phyloP scores from a whole-genome alignment of 2,113 vertebrate genomes.

The Phalacrocorax aristotelis region DNA sequence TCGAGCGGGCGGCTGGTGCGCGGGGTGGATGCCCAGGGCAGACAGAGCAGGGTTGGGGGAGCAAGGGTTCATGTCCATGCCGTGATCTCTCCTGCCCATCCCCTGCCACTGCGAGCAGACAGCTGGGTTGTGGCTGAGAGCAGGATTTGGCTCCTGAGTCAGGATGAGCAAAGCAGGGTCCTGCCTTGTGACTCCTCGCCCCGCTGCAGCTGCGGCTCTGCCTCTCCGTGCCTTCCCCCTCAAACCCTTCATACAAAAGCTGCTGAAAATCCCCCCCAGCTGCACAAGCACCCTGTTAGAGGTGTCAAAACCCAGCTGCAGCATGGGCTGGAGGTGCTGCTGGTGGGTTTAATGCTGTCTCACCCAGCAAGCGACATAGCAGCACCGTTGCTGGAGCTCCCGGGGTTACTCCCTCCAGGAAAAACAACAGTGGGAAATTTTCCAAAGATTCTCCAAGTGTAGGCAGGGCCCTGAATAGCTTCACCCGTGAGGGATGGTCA shows the following conservation, averaged over 20 bases:
- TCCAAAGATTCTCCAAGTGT: neutral
- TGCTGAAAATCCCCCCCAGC: neutral
- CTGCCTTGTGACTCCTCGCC: neutral
- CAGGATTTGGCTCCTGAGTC: neutral
- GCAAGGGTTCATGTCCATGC: accelerated
- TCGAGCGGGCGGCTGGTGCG: neutral
- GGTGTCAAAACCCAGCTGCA: neutral
- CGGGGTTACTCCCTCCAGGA: accelerated
- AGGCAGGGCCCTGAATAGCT: neutral
- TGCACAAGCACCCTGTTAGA: neutral
- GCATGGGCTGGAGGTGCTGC: neutral
- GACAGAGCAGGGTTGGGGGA: neutral
- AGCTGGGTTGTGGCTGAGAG: neutral
- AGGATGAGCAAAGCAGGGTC: neutral
- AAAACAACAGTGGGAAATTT: neutral
- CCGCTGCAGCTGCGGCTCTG: neutral
- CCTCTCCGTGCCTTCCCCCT: neutral
- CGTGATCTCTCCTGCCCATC: accelerated
- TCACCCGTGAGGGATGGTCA: neutral
- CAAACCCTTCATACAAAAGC: accelerated
- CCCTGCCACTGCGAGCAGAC: neutral
- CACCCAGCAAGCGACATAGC: neutral
- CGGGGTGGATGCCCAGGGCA: neutral
- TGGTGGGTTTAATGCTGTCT: neutral
- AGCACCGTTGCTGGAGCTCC: neutral